Conservation (phyloP, 2,888 invertebrate genomes). For the Habroteleia sp. region DNA sequence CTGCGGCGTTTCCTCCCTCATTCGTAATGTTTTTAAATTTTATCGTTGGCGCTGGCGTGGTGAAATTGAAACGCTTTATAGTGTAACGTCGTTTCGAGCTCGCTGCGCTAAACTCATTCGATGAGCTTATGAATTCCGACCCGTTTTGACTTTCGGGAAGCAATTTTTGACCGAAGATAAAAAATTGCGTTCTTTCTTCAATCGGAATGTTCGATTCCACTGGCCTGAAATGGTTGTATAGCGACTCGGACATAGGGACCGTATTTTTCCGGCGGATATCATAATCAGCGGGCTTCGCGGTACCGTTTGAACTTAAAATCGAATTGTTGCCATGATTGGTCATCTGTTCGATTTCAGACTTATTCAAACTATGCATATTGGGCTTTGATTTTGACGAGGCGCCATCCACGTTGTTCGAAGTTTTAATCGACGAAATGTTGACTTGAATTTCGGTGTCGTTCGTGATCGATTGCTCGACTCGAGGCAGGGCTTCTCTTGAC, state of each 20-base stretch:
- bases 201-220: constrained; percentile 84
- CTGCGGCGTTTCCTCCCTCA: constrained; percentile 76
- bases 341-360: constrained; percentile 21
- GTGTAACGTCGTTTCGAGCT: constrained; percentile 71
- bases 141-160: constrained; percentile 78
- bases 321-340: constrained; percentile 14
- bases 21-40: constrained; percentile 74
- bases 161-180: constrained; percentile 87
- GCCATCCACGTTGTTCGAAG: neutral
- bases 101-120: constrained; percentile 65
- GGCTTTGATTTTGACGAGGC: constrained; percentile 1
- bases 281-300: constrained; percentile 74
- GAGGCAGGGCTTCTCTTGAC: constrained; percentile 3
- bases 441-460: constrained; percentile 19
- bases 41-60: constrained; percentile 60
- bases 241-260: constrained; percentile 84
- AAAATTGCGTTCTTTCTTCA: constrained; percentile 87
- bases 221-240: constrained; percentile 85
- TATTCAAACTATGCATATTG: constrained; percentile 12
- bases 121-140: constrained; percentile 70
- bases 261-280: constrained; percentile 83
- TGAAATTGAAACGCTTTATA: constrained; percentile 68
- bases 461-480: constrained; percentile 21
- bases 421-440: neutral
- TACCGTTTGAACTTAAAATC: constrained; percentile 16